Evolutionary conservation across 2,797 vertebrate species (phyloP).

Genomic region (Leptoclinus maculatus): DNA sequence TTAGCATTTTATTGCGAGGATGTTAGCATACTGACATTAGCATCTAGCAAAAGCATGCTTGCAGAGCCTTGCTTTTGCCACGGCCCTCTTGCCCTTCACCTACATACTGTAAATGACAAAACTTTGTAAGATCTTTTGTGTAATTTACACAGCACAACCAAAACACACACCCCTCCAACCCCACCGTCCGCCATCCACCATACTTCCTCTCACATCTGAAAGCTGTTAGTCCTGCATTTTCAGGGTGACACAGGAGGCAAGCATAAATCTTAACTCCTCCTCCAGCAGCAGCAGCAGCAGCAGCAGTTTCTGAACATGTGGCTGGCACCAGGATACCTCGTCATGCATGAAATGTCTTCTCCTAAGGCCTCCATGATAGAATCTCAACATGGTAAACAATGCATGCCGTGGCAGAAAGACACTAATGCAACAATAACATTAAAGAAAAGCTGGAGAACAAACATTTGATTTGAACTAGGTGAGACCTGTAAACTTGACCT

Average conservation of each 20-base stretch:
- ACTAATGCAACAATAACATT: background rate
- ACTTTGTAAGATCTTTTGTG: background rate
- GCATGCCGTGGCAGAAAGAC: background rate
- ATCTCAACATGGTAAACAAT: constrained; percentile 6
- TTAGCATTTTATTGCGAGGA: background rate
- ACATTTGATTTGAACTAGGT: background rate
- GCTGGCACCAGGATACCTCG: constrained; percentile 57
- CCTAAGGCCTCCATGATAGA: constrained; percentile 9
- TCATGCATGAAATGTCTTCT: constrained; percentile 41
- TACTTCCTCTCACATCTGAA: constrained; percentile 74
- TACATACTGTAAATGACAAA: background rate
- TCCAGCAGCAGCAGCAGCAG: constrained; percentile 30
- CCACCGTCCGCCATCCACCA: constrained; percentile 16
- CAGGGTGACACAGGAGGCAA: constrained; percentile 73
- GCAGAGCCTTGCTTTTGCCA: background rate
- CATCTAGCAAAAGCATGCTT: background rate
- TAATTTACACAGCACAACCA: constrained; percentile 1
- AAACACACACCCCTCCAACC: constrained; percentile 13
- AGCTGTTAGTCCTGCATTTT: constrained; percentile 71
- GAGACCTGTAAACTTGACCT: background rate
- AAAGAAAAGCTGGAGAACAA: background rate
- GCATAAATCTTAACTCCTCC: constrained; percentile 66
- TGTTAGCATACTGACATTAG: background rate
- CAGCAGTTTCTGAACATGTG: constrained; percentile 66
- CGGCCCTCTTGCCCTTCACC: background rate